Conservation (phyloP, 2,797 vertebrate species). For the Crypturellus tataupa region DNA sequence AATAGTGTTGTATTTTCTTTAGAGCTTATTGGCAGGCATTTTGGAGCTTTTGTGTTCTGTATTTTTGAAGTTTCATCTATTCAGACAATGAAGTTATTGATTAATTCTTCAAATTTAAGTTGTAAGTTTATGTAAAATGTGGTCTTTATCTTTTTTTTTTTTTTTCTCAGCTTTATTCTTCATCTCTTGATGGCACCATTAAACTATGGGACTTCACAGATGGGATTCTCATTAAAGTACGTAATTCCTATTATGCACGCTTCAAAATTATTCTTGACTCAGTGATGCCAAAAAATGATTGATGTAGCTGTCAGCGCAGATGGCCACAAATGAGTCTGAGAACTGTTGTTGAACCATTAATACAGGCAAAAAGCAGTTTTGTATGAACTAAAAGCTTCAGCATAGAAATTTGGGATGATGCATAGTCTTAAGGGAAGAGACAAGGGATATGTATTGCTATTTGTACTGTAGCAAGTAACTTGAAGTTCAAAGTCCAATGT, state of each 20-base stretch:
- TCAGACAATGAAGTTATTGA: fast-evolving
- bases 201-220: constrained; percentile 96
- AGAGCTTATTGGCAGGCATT: neutral
- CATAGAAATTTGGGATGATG: neutral
- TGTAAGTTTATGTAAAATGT: neutral
- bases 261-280: neutral
- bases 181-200: constrained; percentile 91
- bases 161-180: constrained; percentile 88
- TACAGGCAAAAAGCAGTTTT: neutral
- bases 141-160: neutral
- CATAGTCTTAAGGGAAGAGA: neutral
- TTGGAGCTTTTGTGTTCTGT: neutral
- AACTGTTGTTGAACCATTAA: neutral
- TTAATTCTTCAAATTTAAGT: neutral
- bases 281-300: neutral
- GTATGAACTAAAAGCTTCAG: neutral
- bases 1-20: neutral
- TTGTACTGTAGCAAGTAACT: too few species aligned
- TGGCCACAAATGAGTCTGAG: neutral
- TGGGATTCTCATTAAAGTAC: constrained; percentile 95
- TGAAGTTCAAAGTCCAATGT: neutral
- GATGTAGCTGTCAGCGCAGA: neutral
- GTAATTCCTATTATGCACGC: neutral
- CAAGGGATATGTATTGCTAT: neutral
- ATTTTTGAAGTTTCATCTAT: neutral